phyloP scores from a whole-genome alignment of 2,113 vertebrate species.

The Bucco capensis region DNA sequence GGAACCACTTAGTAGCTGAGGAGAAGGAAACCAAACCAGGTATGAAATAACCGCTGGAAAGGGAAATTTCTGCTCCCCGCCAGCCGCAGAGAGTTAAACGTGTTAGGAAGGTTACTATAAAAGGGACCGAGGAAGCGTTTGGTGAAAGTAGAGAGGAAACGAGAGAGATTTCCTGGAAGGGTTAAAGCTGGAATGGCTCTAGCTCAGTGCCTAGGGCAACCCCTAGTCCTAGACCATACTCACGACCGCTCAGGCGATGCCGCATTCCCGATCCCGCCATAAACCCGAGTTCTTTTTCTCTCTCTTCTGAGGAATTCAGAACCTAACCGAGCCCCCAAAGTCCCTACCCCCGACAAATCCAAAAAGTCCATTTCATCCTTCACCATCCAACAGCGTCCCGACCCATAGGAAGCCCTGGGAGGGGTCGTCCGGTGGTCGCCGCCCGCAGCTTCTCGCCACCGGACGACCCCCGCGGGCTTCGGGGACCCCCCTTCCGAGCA shows the following conservation, averaged over 20 bases:
- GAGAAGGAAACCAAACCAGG: background rate
- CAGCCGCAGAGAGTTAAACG: background rate
- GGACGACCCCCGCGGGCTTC: no score
- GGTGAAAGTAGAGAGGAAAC: background rate
- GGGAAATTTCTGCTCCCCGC: background rate
- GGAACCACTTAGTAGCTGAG: rapidly evolving
- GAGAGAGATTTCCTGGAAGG: background rate
- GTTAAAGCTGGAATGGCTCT: background rate
- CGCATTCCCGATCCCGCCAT: background rate
- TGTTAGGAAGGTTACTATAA: background rate
- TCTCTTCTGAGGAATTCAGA: background rate
- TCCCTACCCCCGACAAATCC: background rate
- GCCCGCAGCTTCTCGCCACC: no score
- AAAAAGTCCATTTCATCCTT: background rate
- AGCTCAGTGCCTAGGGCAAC: background rate
- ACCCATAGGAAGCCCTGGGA: background rate
- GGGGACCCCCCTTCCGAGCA: no score
- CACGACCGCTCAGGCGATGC: rapidly evolving
- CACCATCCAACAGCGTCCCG: background rate
- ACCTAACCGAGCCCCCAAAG: background rate
- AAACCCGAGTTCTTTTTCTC: background rate
- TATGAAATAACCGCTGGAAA: rapidly evolving
- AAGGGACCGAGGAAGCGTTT: background rate
- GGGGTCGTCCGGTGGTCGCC: no score
- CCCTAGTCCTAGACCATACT: rapidly evolving